These are phyloP conservation scores for Brachionus calyciflorus DNA, from an alignment of 1,140 invertebrate genomes.

Conservation along the genomic window DNA sequence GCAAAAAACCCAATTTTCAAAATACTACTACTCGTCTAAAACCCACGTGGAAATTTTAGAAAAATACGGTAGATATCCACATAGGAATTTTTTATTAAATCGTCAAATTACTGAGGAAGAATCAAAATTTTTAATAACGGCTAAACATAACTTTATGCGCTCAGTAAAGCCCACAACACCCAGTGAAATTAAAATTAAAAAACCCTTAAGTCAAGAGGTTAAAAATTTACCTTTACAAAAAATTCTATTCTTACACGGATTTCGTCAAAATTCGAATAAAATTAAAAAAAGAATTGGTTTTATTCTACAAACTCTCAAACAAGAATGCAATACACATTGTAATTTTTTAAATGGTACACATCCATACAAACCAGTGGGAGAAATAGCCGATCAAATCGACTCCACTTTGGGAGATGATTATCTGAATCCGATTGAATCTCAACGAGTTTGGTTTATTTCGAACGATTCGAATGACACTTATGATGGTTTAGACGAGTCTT, in stretches of 20 bases:
- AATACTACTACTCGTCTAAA: conserved; percentile 4
- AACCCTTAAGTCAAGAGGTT: neutral
- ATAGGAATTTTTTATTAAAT: neutral
- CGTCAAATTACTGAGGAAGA: neutral
- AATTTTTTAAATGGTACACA: conserved; percentile 14
- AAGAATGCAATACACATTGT: neutral
- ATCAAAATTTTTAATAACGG: neutral
- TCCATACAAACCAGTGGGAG: neutral
- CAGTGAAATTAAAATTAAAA: neutral
- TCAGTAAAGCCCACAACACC: neutral
- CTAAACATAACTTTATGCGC: neutral
- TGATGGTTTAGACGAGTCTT: conserved; percentile 5
- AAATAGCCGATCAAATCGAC: neutral
- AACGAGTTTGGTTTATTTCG: conserved; percentile 26
- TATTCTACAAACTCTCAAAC: neutral
- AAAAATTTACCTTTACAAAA: neutral
- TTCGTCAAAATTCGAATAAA: conserved; percentile 32
- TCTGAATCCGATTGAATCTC: neutral
- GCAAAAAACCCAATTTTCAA: conserved; percentile 3
- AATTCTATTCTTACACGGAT: conserved; percentile 38
- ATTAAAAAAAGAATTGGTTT: conserved; percentile 16
- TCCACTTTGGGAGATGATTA: neutral
- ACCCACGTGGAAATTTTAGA: neutral
- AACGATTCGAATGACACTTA: neutral
- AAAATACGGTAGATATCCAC: neutral